These are phyloP conservation scores for Stramonita haemastoma DNA, from an alignment of 2,888 invertebrate genomes.

Conservation along the genomic window DNA sequence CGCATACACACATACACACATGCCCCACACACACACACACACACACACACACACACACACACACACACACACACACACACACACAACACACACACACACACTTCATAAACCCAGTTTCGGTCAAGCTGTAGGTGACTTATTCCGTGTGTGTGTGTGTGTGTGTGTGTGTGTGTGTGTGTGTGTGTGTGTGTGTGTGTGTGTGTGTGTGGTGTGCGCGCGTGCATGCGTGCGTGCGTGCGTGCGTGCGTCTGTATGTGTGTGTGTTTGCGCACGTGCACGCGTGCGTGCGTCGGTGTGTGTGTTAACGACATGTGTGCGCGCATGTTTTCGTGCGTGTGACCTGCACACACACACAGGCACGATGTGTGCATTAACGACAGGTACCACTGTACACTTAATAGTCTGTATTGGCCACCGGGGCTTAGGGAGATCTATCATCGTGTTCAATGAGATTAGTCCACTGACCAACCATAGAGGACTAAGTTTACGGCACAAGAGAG, in stretches of 20 bases:
- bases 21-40: neutral
- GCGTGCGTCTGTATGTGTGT: neutral
- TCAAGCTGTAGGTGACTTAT: neutral
- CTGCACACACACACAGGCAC: neutral
- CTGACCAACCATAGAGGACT: no score
- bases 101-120: neutral
- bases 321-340: neutral
- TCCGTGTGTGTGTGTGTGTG: constrained; percentile 12
- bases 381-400: no score
- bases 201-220: neutral
- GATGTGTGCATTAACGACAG: no score
- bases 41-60: neutral
- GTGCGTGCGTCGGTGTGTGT: neutral
- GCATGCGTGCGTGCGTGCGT: neutral
- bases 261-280: neutral
- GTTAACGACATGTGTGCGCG: no score
- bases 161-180: constrained; percentile 16
- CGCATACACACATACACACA: no score
- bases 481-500: no score
- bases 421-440: no score
- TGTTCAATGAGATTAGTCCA: no score
- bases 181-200: neutral
- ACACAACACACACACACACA: neutral
- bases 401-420: no score
- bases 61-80: neutral